Evolutionary conservation across 2,888 invertebrate genomes (phyloP).

Genomic region (Hirtodrosophila histrioides): DNA sequence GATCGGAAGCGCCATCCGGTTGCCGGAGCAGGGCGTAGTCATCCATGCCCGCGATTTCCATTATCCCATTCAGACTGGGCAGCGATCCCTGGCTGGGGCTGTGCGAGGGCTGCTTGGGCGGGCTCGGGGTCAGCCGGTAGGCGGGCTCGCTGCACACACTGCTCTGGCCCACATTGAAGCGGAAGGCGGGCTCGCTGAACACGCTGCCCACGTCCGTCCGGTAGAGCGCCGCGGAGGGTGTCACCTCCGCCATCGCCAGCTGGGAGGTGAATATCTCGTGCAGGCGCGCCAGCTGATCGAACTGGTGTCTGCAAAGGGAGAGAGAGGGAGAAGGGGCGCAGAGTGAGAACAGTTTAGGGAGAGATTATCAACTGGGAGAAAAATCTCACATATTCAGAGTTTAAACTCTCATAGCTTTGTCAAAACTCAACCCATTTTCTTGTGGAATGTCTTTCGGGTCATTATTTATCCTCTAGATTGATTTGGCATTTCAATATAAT

Average conservation of each 20-base stretch:
- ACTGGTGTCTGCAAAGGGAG: conserved; percentile 85
- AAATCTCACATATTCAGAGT: too few species aligned
- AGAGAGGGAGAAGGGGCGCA: neutral
- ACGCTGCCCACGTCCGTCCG: conserved; percentile 85
- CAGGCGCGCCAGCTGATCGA: conserved; percentile 92
- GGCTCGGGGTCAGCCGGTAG: conserved; percentile 86
- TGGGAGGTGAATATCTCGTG: conserved; percentile 93
- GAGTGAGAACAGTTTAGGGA: too few species aligned
- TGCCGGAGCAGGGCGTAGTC: conserved; percentile 91
- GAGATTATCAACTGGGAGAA: too few species aligned
- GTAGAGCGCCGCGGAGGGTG: conserved; percentile 86
- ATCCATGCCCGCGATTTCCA: conserved; percentile 86
- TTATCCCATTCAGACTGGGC: conserved; percentile 88
- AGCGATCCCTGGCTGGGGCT: conserved; percentile 84
- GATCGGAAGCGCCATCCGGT: conserved; percentile 97
- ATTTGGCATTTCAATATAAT: too few species aligned
- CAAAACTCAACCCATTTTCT: too few species aligned
- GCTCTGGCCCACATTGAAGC: conserved; percentile 86
- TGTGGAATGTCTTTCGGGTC: too few species aligned
- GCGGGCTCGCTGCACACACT: conserved; percentile 95
- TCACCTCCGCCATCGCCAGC: conserved; percentile 90
- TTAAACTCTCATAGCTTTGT: too few species aligned
- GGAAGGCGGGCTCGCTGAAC: conserved; percentile 84
- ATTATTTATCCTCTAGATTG: too few species aligned
- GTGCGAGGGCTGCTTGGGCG: conserved; percentile 83